Conservation (phyloP, 2,797 vertebrate genomes). For the Meda fulgida region DNA sequence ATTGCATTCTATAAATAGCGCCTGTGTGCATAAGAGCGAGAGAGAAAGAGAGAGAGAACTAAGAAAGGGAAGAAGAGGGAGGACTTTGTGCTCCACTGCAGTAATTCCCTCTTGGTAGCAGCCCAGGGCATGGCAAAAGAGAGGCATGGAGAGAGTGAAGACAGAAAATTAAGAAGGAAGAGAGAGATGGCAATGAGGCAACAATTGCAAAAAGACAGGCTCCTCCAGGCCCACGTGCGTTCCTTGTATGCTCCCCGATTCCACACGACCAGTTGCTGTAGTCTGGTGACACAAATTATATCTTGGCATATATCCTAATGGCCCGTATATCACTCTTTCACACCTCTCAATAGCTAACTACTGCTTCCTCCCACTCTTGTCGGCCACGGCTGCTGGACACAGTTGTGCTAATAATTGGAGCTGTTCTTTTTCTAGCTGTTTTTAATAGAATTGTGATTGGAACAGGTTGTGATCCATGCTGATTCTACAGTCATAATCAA, state of each 20-base stretch:
- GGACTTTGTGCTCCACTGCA: constrained; percentile 57
- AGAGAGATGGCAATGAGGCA: constrained; percentile 21
- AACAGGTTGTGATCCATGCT: constrained; percentile 25
- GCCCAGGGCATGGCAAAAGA: constrained; percentile 49
- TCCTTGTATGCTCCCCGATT: background rate
- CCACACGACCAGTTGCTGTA: constrained; percentile 19
- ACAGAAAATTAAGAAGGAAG: constrained; percentile 33
- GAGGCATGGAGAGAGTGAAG: constrained; percentile 39
- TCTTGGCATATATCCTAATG: constrained; percentile 47
- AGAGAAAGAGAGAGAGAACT: constrained; percentile 43
- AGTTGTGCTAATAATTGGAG: constrained; percentile 43
- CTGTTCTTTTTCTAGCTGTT: constrained; percentile 9
- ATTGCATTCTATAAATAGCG: constrained; percentile 82
- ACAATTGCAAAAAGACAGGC: constrained; percentile 5
- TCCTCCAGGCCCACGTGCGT: background rate
- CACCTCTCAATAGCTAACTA: constrained; percentile 46
- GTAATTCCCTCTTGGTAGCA: constrained; percentile 56
- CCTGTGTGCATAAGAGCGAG: constrained; percentile 62
- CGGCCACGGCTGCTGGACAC: constrained; percentile 54
- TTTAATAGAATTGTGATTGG: constrained; percentile 30
- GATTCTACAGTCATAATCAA: background rate
- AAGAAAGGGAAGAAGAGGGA: constrained; percentile 51
- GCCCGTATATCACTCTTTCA: constrained; percentile 51
- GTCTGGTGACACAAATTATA: constrained; percentile 54
- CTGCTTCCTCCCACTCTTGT: constrained; percentile 50